phyloP scores from a whole-genome alignment of 2,113 vertebrate genomes.

The Daphoenositta chrysoptera region DNA sequence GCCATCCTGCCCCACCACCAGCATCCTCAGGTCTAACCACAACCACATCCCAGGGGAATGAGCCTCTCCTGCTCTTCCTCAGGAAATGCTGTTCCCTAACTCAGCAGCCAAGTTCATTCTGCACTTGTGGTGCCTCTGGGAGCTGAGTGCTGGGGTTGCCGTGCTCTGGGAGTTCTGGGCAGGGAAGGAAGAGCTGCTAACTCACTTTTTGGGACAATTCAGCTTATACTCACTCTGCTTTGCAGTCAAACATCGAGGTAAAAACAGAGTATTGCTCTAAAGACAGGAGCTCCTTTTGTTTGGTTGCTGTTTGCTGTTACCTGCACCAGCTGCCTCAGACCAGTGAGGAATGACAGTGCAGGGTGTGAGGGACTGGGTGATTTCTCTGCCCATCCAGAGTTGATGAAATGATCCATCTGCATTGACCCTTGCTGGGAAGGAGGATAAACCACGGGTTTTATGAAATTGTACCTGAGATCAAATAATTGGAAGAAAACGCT shows the following conservation, averaged over 20 bases:
- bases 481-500: not conserved
- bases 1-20: not conserved
- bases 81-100: not conserved
- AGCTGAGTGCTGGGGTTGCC: not conserved
- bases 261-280: not conserved
- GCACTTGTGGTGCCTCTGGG: not conserved
- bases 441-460: not conserved
- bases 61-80: not conserved
- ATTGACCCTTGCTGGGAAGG: not conserved
- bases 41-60: not conserved
- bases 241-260: not conserved
- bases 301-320: not conserved
- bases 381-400: not conserved
- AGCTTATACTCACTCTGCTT: not conserved
- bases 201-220: not conserved
- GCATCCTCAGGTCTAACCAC: not conserved
- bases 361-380: not conserved
- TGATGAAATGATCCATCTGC: not conserved
- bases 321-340: not conserved
- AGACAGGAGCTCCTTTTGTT: not conserved
- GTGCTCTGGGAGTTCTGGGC: not conserved
- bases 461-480: not conserved
- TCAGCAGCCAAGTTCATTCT: not conserved
- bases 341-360: not conserved
- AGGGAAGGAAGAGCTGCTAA: not conserved